Evolutionary conservation across 2,888 invertebrate genomes (phyloP), one percentile per base, ranked within the genome.

Genomic region (Cryptus armator): DNA sequence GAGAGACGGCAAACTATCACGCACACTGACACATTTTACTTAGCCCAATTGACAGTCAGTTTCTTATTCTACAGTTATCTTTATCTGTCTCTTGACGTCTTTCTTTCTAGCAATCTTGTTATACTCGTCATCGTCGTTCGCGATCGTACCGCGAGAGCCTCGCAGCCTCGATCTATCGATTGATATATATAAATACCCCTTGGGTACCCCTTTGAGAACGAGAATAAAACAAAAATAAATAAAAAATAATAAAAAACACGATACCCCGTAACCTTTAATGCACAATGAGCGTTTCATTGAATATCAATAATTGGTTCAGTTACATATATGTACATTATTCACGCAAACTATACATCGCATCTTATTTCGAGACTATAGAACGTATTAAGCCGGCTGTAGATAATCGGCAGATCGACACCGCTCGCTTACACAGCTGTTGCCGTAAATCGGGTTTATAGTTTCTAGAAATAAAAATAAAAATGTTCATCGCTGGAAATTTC

Each of bases 21-120:
- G 59, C 86, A 85, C 85, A 83, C 87, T 87, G 87, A 86, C 85
- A 86, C 83, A 84, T 89, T 89, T 90, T 83, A 87, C 85, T 88
- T 84, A 87, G 86, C 79, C 85, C 81, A 83, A 89, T 89, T 88
- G 89, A 91, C 89, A 86, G 85, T 79, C 79, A 64, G 84, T 86
- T 87, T 86, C 79, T 86, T 80, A 51, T 76, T 66, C 74, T 78
- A 56, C 46, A 16, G 53, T 14, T 10, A 2, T 59, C 44, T 24
- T 9, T 14, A 32, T 24, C 29, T 12, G 46, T 32, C 19, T 9
- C 37, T 19, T 37, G 37, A 37, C 37, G 37, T 37, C 46, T 29
- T 7, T 68, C 67, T 67, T 37, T 37, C 32, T 4, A 6, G 16
- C 24, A 12, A 10, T 44, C 44, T 74, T 46, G 1, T 46, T 24